phyloP scores from a whole-genome alignment of 2,888 invertebrate genomes.

The Automeris io region DNA sequence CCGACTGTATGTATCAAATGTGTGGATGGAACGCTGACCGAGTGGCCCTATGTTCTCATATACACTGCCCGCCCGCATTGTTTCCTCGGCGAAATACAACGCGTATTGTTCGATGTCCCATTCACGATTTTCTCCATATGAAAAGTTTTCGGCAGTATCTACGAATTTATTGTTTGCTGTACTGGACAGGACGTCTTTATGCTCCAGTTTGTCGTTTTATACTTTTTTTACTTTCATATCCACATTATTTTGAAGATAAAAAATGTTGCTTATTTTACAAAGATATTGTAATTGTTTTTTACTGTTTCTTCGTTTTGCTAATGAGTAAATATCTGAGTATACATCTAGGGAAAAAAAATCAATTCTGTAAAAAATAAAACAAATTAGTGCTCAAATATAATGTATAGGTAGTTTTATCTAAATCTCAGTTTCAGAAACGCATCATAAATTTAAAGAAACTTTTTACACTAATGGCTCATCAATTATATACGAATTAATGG shows the following conservation, averaged over 20 bases:
- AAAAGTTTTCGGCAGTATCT: constrained; percentile 19
- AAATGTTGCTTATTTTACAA: too few species aligned
- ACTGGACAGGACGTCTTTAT: constrained; percentile 12
- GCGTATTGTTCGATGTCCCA: constrained; percentile 18
- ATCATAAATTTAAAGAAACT: too few species aligned
- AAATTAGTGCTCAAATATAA: too few species aligned
- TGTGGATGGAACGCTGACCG: neutral
- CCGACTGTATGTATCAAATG: constrained; percentile 5
- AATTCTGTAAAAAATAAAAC: too few species aligned
- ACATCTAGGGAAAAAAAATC: too few species aligned
- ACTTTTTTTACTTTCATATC: neutral
- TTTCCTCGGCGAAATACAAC: constrained; percentile 13
- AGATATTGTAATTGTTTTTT: too few species aligned
- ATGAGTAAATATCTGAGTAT: too few species aligned
- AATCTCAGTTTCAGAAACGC: too few species aligned
- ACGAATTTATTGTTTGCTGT: constrained; percentile 16
- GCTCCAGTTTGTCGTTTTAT: neutral
- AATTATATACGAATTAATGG: too few species aligned
- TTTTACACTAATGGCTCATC: too few species aligned
- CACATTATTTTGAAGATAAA: neutral
- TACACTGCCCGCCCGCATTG: constrained; percentile 14
- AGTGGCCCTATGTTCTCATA: constrained; percentile 12
- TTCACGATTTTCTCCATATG: constrained; percentile 18
- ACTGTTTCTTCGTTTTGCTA: too few species aligned
- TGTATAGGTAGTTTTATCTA: too few species aligned